A percentile compares a stretch with the other conserved stretches of the same genome.
Evolutionary conservation across 2,888 invertebrate genomes (phyloP).

Genomic region (Pristionchus japonicus): DNA sequence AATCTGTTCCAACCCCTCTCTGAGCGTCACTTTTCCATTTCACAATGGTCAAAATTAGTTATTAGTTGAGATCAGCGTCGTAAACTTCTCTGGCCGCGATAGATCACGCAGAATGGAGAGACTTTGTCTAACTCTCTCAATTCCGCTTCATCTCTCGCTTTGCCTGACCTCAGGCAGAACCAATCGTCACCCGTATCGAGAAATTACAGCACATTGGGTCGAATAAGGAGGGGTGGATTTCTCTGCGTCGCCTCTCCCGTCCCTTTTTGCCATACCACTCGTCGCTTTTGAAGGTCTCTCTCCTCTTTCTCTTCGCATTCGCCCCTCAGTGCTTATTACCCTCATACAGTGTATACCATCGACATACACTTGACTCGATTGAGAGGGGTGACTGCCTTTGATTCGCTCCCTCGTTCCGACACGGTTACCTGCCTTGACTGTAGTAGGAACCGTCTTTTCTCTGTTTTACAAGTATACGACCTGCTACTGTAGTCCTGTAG

Average conservation of each 20-base stretch:
- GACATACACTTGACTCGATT: background rate
- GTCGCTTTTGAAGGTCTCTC: slow-evolving; percentile 23
- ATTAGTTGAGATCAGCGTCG: background rate
- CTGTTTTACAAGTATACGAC: background rate
- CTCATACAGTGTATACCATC: background rate
- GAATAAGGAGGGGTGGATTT: too few relatives aligned
- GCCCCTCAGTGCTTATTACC: slow-evolving; percentile 14
- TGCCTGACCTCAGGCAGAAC: background rate
- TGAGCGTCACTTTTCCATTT: background rate
- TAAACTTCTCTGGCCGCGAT: too few relatives aligned
- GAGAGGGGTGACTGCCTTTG: background rate
- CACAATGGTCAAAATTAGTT: background rate
- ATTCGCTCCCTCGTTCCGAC: background rate
- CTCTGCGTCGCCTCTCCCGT: background rate
- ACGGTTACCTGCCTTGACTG: too few relatives aligned
- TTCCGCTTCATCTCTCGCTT: background rate
- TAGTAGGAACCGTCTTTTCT: too few relatives aligned
- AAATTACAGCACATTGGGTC: background rate
- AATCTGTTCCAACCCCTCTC: background rate
- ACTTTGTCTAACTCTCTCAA: background rate
- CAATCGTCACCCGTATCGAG: background rate
- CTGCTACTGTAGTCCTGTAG: background rate
- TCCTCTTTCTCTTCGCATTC: background rate
- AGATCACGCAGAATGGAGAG: too few relatives aligned
- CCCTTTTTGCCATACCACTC: slow-evolving; percentile 3